Evolutionary conservation across 2,797 vertebrate genomes (phyloP).

Genomic region (Tangara arthus): DNA sequence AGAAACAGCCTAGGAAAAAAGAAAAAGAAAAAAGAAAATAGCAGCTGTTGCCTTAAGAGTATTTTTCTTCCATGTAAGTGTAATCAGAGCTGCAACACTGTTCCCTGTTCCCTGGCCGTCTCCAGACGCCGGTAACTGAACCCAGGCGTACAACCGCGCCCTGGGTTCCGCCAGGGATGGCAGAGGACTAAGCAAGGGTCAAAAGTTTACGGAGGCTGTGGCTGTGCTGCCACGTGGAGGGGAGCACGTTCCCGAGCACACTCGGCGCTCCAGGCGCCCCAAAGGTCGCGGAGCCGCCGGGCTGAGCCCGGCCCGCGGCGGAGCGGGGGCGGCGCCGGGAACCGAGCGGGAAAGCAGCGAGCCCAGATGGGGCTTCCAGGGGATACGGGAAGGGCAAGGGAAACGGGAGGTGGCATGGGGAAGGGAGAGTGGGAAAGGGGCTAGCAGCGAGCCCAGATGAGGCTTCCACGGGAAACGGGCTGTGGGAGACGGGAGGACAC

Average conservation of each 20-base stretch:
- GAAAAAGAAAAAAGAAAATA: neutral
- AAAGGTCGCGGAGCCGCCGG: neutral
- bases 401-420: neutral
- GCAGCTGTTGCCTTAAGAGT: neutral
- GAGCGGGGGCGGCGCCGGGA: rapidly evolving
- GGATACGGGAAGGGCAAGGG: neutral
- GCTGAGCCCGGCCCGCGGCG: neutral
- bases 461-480: neutral
- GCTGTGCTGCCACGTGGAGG: neutral
- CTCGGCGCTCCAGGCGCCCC: neutral
- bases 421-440: rapidly evolving
- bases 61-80: neutral
- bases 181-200: neutral
- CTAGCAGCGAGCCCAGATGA: rapidly evolving
- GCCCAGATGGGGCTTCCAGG: rapidly evolving
- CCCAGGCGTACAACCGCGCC: neutral
- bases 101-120: neutral
- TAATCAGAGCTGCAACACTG: neutral
- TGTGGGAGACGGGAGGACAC: neutral
- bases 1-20: neutral
- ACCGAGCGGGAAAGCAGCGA: rapidly evolving
- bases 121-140: neutral
- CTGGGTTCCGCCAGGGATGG: neutral
- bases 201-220: neutral
- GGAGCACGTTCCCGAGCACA: neutral